phyloP scores from a whole-genome alignment of 2,888 invertebrate species.

The Archips xylosteana region DNA sequence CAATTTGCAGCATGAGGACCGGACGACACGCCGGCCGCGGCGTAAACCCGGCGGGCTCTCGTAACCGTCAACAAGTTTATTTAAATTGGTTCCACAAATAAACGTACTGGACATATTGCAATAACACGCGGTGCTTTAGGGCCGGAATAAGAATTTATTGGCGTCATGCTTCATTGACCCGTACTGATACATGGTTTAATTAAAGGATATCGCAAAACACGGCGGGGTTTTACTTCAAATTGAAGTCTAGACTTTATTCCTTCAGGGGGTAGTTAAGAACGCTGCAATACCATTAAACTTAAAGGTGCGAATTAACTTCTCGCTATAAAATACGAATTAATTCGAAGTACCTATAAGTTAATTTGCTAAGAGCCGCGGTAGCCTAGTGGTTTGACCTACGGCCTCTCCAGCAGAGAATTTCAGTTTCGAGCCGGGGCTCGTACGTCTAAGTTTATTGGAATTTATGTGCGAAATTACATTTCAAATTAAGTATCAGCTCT shows the following conservation, averaged over 20 bases:
- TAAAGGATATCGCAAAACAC: conserved; percentile 30
- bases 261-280: conserved; percentile 20
- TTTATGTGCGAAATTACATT: too few relatives aligned
- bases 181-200: conserved; percentile 38
- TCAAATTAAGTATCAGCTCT: too few relatives aligned
- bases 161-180: conserved; percentile 41
- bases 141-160: conserved; percentile 53
- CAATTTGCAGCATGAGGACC: conserved; percentile 59
- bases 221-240: conserved; percentile 20
- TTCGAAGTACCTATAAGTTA: not conserved
- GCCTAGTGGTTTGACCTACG: too few relatives aligned
- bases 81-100: conserved; percentile 68
- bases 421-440: too few relatives aligned
- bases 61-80: conserved; percentile 63
- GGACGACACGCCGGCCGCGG: conserved; percentile 49
- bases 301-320: conserved; percentile 4
- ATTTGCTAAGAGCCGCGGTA: too few relatives aligned
- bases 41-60: conserved; percentile 52
- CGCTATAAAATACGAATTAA: not conserved
- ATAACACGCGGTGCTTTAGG: conserved; percentile 40
- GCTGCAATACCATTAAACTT: conserved; percentile 19
- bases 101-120: conserved; percentile 55
- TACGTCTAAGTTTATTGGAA: too few relatives aligned
- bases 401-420: too few relatives aligned
- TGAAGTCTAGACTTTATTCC: conserved; percentile 34